Evolutionary conservation across 2,113 vertebrate species (phyloP).

Genomic region (Chaetodon auriga): DNA sequence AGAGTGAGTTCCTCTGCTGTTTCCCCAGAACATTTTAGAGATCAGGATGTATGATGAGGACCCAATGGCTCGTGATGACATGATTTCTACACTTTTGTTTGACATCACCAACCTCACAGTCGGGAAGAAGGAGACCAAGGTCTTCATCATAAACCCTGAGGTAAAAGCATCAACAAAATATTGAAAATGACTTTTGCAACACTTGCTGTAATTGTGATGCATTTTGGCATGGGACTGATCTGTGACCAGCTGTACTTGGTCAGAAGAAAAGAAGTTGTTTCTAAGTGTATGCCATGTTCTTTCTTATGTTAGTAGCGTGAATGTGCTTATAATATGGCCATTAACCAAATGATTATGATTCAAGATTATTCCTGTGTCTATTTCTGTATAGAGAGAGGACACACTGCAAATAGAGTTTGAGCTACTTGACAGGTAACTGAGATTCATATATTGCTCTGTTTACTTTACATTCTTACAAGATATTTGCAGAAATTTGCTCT

Average conservation of each 20-base stretch:
- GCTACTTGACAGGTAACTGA: conserved; percentile 84
- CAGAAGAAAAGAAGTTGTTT: neutral
- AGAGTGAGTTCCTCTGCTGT: neutral
- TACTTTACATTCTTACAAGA: neutral
- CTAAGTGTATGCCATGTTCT: neutral
- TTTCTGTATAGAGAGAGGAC: conserved; percentile 70
- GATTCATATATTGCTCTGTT: neutral
- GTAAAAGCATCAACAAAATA: conserved; percentile 43
- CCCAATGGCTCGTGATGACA: conserved; percentile 72
- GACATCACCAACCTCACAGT: conserved; percentile 76
- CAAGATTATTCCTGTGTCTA: neutral
- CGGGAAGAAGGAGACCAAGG: conserved; percentile 68
- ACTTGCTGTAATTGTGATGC: neutral
- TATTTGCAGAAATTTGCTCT: neutral
- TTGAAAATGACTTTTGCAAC: neutral
- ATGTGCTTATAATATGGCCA: neutral
- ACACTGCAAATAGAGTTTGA: conserved; percentile 87
- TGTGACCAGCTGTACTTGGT: neutral
- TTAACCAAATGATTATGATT: neutral
- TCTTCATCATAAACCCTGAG: conserved; percentile 74
- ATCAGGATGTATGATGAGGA: conserved; percentile 84
- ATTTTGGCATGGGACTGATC: neutral
- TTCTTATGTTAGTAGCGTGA: neutral
- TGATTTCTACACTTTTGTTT: conserved; percentile 73
- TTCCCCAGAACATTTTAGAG: conserved; percentile 81